These are phyloP conservation scores for Andrena fulva DNA, from an alignment of 2,888 invertebrate species.

Conservation along the genomic window DNA sequence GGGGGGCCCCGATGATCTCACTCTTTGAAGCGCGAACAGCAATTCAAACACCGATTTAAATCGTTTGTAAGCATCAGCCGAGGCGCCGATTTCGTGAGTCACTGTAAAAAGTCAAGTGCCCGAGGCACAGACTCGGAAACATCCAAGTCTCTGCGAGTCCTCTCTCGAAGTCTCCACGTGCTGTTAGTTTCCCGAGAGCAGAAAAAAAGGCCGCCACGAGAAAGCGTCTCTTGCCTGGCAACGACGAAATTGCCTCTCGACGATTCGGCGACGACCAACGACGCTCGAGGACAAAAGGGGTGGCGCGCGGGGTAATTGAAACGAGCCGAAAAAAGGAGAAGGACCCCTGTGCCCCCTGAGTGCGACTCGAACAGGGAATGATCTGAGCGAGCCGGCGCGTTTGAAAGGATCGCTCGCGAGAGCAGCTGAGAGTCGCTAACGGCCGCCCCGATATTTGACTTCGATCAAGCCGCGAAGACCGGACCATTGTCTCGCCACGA, in stretches of 20 bases:
- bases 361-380: constrained; percentile 40
- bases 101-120: constrained; percentile 24
- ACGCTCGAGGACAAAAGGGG: constrained; percentile 38
- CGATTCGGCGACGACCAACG: constrained; percentile 7
- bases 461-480: constrained; percentile 67
- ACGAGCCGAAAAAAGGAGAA: constrained; percentile 42
- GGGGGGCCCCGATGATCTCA: constrained; percentile 65
- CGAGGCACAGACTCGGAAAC: background rate
- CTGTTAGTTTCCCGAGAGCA: background rate
- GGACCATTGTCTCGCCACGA: constrained; percentile 67
- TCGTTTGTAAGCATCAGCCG: background rate
- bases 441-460: constrained; percentile 68
- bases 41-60: constrained; percentile 32
- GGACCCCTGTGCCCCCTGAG: constrained; percentile 18
- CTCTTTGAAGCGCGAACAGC: constrained; percentile 11
- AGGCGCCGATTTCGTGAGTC: constrained; percentile 28
- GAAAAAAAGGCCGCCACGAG: background rate
- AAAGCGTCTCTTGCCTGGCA: background rate
- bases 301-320: constrained; percentile 49
- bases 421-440: constrained; percentile 60
- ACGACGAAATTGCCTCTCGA: background rate
- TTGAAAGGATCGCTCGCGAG: constrained; percentile 41
- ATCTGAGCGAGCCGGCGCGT: constrained; percentile 24
- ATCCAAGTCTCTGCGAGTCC: too few relatives aligned
- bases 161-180: too few relatives aligned